Evolutionary conservation across 1,140 invertebrate species (phyloP).

Genomic region (Bombus impatiens): DNA sequence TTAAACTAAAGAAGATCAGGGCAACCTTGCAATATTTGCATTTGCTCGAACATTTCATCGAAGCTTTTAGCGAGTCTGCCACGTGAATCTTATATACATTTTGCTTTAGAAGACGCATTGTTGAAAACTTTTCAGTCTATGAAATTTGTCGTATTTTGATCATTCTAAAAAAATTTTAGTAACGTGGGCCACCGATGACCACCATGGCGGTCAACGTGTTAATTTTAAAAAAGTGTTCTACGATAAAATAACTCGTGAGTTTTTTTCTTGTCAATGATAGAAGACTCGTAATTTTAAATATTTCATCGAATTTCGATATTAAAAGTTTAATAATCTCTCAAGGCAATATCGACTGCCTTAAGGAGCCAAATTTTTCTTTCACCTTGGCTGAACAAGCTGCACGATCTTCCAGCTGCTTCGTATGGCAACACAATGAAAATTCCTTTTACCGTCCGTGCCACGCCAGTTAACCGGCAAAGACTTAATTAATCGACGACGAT

Average conservation of each 20-base stretch:
- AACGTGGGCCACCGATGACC: too few species aligned
- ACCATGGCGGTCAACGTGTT: too few species aligned
- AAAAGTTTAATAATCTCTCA: not conserved
- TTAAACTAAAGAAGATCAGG: not conserved
- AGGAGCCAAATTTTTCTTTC: not conserved
- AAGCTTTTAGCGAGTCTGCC: too few species aligned
- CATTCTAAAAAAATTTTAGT: too few species aligned
- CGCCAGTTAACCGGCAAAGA: slow-evolving; percentile 35
- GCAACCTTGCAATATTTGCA: not conserved
- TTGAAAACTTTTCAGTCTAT: too few species aligned
- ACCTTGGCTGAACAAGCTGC: not conserved
- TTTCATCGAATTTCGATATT: not conserved
- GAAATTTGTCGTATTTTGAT: too few species aligned
- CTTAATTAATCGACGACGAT: slow-evolving; percentile 48
- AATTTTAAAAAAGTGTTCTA: not conserved
- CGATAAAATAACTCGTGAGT: not conserved
- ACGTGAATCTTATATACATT: too few species aligned
- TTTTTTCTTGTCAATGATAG: not conserved
- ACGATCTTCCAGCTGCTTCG: not conserved
- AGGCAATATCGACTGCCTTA: not conserved
- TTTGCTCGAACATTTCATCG: not conserved
- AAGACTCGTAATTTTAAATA: not conserved
- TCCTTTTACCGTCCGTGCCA: not conserved
- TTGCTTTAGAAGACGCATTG: too few species aligned
- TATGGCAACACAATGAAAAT: not conserved